Evolutionary conservation across 2,113 vertebrate species (phyloP), one percentile per base, ranked within the genome.

Genomic region (Rhinolophus ferrumequinum): DNA sequence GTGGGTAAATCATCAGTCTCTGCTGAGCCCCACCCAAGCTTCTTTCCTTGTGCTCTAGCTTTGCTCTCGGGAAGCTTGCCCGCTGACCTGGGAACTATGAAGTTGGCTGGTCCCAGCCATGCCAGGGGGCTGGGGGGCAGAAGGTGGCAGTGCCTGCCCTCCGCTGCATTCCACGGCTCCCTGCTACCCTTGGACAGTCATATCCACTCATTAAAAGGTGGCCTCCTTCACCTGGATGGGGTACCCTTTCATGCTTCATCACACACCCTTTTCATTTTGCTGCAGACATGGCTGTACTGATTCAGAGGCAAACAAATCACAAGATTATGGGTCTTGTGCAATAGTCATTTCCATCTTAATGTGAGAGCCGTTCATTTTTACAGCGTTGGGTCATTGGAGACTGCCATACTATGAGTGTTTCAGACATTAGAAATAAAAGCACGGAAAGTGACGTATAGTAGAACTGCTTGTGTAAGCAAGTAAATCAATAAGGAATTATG

Each of bases 381-480:
- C 24, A 38, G 77, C 47, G 0, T 12, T 1, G 1, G 90, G 88
- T 94, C 95, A 47, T 41, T 18, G 35, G 67, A 79, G 54, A 33
- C 75, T 1, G 8, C 75, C 1, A 0, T 2, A 2, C 8, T 6
- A 3, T 9, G 41, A 70, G 24, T 6, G n/a, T 41, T 73, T 77
- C 75, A 7, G n/a, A 52, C 91, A 12, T 87, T 87, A 88, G 70
- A 95, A 80, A 38, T 70, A 77, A 88, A 82, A 87, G 87, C 72
- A 76, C 2, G 1, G 47, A 54, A 85, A 91, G 95, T 80, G 38
- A 18, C 54, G 30, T 22, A 2, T 26, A 80, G 84, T 66, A 66
- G 47, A 87, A 64, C 80, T 56, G 72, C 88, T 67, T 64, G 44
- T 80, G 22, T 89, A 82, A 96, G 96, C 93, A 89, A 90, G 83